Percentiles rank a stretch among this genome's conserved stretches.
phyloP scores from a whole-genome alignment of 2,113 vertebrate genomes.

The Aldabrachelys gigantea region DNA sequence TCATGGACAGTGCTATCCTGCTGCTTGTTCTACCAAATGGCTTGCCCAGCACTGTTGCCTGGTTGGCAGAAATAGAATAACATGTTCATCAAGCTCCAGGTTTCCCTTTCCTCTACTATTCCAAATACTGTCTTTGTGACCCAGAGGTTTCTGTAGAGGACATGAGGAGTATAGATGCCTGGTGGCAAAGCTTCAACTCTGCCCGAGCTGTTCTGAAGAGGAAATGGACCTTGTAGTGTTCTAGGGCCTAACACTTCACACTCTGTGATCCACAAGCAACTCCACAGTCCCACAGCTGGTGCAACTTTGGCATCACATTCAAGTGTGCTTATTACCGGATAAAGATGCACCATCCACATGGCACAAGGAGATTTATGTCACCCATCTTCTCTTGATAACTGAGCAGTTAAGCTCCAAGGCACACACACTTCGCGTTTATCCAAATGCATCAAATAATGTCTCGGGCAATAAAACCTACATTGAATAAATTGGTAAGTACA shows the following conservation, averaged over 20 bases:
- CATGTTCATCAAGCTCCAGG: not conserved
- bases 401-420: not conserved
- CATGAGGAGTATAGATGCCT: not conserved
- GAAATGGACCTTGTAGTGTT: not conserved
- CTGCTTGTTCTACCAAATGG: not conserved
- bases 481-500: not conserved
- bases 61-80: not conserved
- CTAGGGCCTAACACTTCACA: rapidly evolving
- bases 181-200: not conserved
- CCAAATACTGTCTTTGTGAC: not conserved
- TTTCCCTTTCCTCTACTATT: not conserved
- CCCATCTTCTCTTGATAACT: not conserved
- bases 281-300: not conserved
- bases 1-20: not conserved
- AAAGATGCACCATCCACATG: not conserved
- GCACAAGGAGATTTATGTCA: not conserved
- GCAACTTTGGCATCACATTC: not conserved
- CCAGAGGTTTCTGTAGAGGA: not conserved
- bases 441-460: not conserved
- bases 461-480: not conserved
- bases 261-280: not conserved
- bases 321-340: not conserved
- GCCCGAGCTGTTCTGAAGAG: not conserved
- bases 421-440: not conserved
- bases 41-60: not conserved